Evolutionary conservation across 2,113 vertebrate genomes (phyloP).

Genomic region (Laticauda laticaudata): DNA sequence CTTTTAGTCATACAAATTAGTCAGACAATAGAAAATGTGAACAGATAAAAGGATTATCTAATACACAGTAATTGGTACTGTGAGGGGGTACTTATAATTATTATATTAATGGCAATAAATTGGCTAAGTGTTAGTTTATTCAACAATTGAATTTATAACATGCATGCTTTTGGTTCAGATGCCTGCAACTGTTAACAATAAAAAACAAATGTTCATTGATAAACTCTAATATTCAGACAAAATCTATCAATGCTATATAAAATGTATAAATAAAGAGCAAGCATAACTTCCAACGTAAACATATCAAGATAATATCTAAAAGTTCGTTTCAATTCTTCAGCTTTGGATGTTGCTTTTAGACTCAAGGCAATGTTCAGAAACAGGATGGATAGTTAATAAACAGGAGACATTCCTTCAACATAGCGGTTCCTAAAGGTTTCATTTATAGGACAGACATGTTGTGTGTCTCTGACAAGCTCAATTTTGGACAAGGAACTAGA

Average conservation of each 20-base stretch:
- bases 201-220: neutral
- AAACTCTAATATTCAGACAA: neutral
- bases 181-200: neutral
- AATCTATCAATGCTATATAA: neutral
- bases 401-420: neutral
- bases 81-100: neutral
- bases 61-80: neutral
- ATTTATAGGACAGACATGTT: neutral
- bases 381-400: neutral
- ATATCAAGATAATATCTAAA: neutral
- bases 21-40: neutral
- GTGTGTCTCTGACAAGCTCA: neutral
- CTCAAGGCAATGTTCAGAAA: neutral
- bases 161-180: neutral
- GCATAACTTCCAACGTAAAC: neutral
- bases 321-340: neutral
- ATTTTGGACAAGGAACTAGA: constrained; percentile 17
- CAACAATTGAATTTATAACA: neutral
- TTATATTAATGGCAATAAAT: neutral
- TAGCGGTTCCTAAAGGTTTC: neutral
- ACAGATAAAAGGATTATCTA: neutral
- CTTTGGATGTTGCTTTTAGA: neutral
- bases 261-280: neutral
- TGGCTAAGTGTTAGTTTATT: neutral
- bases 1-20: neutral